Conservation (phyloP, 2,888 invertebrate genomes). For the Apodemia hepburni region DNA sequence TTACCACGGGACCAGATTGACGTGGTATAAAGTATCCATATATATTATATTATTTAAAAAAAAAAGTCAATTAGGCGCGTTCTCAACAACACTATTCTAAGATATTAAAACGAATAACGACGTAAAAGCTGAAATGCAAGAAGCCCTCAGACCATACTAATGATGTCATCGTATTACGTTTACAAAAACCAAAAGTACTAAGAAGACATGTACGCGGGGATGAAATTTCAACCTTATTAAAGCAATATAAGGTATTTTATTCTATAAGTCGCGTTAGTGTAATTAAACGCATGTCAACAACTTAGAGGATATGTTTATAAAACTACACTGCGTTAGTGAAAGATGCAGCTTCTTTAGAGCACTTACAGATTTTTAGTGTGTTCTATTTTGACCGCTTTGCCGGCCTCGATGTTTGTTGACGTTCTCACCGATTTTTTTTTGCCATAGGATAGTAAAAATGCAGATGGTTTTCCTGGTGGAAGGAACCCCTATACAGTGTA, state of each 20-base stretch:
- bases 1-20: too few species aligned
- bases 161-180: not conserved
- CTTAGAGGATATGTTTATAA: not conserved
- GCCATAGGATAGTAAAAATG: too few species aligned
- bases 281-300: slow-evolving; percentile 7
- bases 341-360: slow-evolving; percentile 11
- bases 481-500: too few species aligned
- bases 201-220: not conserved
- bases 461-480: too few species aligned
- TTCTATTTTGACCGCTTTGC: slow-evolving; percentile 1
- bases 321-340: not conserved
- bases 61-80: too few species aligned
- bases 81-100: not conserved
- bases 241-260: not conserved
- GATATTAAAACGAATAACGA: not conserved
- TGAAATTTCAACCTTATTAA: not conserved
- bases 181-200: not conserved
- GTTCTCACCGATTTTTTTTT: not conserved
- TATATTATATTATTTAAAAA: too few species aligned
- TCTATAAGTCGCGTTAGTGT: not conserved
- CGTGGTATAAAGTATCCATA: too few species aligned
- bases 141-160: not conserved
- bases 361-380: slow-evolving; percentile 5
- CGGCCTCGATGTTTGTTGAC: not conserved
- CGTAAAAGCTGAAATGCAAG: slow-evolving; percentile 6